These are phyloP conservation scores for Noctua comes DNA, from an alignment of 2,888 invertebrate species.

Conservation along the genomic window DNA sequence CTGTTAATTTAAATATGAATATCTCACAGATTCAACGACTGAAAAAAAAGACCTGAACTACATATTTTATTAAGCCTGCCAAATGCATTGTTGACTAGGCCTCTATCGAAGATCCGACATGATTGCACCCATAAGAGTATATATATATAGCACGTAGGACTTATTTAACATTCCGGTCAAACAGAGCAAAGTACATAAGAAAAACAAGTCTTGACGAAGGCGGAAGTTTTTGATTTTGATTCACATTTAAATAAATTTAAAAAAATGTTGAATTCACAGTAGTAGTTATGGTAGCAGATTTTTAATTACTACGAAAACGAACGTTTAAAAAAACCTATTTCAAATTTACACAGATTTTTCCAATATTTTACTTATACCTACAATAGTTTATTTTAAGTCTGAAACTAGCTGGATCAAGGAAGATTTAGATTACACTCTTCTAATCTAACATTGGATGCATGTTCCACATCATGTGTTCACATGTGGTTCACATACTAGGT, in stretches of 20 bases:
- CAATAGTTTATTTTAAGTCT: background rate
- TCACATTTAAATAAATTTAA: conserved; percentile 21
- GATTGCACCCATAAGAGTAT: background rate
- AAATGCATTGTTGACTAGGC: conserved; percentile 2
- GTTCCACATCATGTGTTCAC: background rate
- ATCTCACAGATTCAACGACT: too few species aligned
- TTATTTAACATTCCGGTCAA: conserved; percentile 25
- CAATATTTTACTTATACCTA: background rate
- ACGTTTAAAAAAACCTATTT: background rate
- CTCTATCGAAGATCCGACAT: background rate
- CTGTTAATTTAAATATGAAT: background rate
- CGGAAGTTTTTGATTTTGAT: conserved; percentile 26
- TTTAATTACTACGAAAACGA: background rate
- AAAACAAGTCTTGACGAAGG: conserved; percentile 15
- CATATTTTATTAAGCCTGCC: background rate
- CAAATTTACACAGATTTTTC: background rate
- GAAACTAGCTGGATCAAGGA: background rate
- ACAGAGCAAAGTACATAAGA: background rate
- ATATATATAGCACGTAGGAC: conserved; percentile 23
- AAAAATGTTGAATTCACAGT: background rate
- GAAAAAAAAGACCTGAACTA: too few species aligned
- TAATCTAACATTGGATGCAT: background rate
- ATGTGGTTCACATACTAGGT: background rate
- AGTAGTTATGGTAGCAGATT: background rate
- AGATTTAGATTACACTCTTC: background rate